Base-by-base conservation (phyloP, 2,113 vertebrate genomes). In the Shinisaurus crocodilurus region DNA sequence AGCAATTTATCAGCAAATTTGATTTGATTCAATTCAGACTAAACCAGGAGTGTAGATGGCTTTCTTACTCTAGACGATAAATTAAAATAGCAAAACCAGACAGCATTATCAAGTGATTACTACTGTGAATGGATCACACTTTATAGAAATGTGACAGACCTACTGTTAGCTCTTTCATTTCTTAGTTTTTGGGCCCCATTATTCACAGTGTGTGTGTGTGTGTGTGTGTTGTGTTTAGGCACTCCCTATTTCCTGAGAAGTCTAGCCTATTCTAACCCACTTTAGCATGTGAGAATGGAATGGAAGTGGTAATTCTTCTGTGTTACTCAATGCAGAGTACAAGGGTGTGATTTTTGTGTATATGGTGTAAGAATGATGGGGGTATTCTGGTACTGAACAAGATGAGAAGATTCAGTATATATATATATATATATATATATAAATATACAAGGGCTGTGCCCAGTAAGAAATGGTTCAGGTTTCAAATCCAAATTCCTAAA, bases 1-100 rank as follows among this genome's bases (percentile, higher is more conserved):
- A 82, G 81, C n/a, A 82, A 82, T 40, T 82, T 82, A 82, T 82
- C 81, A 5, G 81, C 81, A 82, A 27, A 12, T 63, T 63, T 63
- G 3, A 82, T 63, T 40, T 25, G n/a, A 63, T 82, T 82, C 34
- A 37, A 37, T 60, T 82, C 60, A 82, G 37, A 82, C 60, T 63
- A 54, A 69, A 29, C 6, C 27, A 29, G 67, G 25, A 69, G 3
- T 69, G 18, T 63, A 23, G 20, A 50, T 50, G 48, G 80, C 80
- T 57, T 20, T 82, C 57, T 82, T 82, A 23, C 23, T 48, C 34
- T 48, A 81, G 48, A 81, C 15, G 15, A 2, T 80, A 32, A 79
- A 50, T 81, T 81, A 81, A 45, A 50, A 82, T 1, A 23, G 34
- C 50, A 82, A 82, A 82, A 29, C 2, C 23, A 25, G 48, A 82